Conservation (phyloP, 2,797 vertebrate genomes). For the Nannoperca australis region DNA sequence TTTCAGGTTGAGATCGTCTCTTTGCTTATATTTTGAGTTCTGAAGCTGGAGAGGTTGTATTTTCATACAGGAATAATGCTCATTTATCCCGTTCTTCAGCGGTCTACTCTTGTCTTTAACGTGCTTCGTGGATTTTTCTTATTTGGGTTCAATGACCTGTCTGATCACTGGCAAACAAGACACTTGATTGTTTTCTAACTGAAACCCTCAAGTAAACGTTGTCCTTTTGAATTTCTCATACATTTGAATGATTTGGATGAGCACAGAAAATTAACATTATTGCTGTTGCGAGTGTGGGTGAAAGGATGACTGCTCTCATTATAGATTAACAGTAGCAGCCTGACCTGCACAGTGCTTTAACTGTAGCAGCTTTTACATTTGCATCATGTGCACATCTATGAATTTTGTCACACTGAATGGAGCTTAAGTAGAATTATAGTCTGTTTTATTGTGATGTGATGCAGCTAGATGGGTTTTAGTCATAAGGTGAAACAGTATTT, state of each 20-base stretch:
- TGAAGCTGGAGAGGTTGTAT: not conserved
- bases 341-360: slow-evolving; percentile 20
- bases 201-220: not conserved
- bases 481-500: not conserved
- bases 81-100: not conserved
- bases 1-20: slow-evolving; percentile 76
- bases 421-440: slow-evolving; percentile 5
- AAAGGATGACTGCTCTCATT: slow-evolving; percentile 22
- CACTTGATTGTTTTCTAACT: slow-evolving; percentile 3
- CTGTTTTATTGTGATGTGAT: not conserved
- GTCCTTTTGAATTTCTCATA: not conserved
- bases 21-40: fast-evolving
- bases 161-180: not conserved
- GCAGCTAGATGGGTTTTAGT: not conserved
- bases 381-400: slow-evolving; percentile 13
- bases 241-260: slow-evolving; percentile 3
- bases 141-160: not conserved
- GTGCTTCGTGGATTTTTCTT: not conserved
- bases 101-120: slow-evolving; percentile 14
- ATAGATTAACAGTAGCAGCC: slow-evolving; percentile 6
- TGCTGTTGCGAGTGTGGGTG: not conserved
- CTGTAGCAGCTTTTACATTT: slow-evolving; percentile 22
- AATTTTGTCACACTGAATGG: slow-evolving; percentile 15
- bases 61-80: not conserved
- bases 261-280: not conserved